A percentile compares a stretch with the other conserved stretches of the same genome.
Conservation (phyloP, 2,888 invertebrate genomes). For the Xestia sexstrigata region DNA sequence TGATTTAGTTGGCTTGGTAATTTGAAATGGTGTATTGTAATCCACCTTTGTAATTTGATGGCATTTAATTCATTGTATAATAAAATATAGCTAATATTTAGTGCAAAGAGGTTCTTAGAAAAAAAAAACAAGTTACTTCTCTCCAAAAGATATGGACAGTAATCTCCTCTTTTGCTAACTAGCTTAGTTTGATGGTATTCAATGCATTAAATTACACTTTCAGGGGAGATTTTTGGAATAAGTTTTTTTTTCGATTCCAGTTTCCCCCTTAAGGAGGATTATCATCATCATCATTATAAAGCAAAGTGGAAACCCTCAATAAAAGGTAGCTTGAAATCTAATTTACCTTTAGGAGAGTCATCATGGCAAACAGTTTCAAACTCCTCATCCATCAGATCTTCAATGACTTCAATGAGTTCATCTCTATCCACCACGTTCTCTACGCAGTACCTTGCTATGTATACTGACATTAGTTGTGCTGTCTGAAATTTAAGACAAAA, state of each 20-base stretch:
- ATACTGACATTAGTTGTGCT: slow-evolving; percentile 92
- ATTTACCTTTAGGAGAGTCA: slow-evolving; percentile 91
- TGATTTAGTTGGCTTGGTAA: neutral
- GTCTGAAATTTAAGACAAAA: slow-evolving; percentile 83
- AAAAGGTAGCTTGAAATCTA: neutral
- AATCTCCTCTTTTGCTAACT: neutral
- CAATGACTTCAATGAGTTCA: slow-evolving; percentile 92
- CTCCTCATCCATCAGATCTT: slow-evolving; percentile 94
- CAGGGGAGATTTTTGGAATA: no score
- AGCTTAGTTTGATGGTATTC: neutral
- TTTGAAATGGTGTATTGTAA: neutral
- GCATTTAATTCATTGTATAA: neutral
- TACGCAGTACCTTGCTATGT: slow-evolving; percentile 92
- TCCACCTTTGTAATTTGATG: neutral
- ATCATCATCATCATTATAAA: no score
- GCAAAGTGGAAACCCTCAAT: neutral
- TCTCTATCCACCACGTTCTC: slow-evolving; percentile 91
- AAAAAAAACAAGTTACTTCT: no score
- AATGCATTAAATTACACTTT: neutral
- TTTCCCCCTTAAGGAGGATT: no score
- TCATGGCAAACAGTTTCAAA: slow-evolving; percentile 94
- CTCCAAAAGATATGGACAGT: no score
- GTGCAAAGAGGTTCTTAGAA: no score
- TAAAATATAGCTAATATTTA: no score
- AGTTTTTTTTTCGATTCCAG: no score